phyloP scores from a whole-genome alignment of 2,797 vertebrate genomes.

The Takifugu rubripes region DNA sequence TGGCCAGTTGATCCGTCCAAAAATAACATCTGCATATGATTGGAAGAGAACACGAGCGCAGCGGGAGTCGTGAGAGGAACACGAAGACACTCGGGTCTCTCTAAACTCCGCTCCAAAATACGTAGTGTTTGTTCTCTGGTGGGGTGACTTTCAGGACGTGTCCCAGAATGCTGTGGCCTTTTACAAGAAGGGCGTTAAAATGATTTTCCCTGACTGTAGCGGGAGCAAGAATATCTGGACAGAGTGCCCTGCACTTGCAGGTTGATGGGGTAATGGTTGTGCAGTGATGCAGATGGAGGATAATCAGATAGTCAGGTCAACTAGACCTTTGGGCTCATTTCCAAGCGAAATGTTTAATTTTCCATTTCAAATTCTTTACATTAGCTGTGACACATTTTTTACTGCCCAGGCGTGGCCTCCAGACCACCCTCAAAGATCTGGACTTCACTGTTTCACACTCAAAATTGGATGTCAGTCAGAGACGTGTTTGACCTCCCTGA shows the following conservation, averaged over 20 bases:
- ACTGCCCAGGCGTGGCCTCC: no score
- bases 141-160: background rate
- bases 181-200: no score
- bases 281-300: background rate
- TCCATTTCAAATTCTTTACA: background rate
- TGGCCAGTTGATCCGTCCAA: slow-evolving; percentile 32
- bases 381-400: no score
- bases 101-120: slow-evolving; percentile 7
- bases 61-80: slow-evolving; percentile 25
- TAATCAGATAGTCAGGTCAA: background rate
- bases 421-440: no score
- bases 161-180: no score
- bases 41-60: slow-evolving; percentile 24
- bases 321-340: background rate
- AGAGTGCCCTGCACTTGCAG: background rate
- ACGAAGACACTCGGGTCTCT: slow-evolving; percentile 32
- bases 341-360: background rate
- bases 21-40: slow-evolving; percentile 64
- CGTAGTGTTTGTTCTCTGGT: slow-evolving; percentile 5
- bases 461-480: no score
- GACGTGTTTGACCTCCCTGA: no score
- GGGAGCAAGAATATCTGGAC: background rate
- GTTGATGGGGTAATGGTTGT: background rate
- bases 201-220: no score
- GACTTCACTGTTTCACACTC: no score